These are phyloP conservation scores for Microctenopoma stevenorrisi DNA, from an alignment of 2,797 vertebrate genomes.

Conservation along the genomic window DNA sequence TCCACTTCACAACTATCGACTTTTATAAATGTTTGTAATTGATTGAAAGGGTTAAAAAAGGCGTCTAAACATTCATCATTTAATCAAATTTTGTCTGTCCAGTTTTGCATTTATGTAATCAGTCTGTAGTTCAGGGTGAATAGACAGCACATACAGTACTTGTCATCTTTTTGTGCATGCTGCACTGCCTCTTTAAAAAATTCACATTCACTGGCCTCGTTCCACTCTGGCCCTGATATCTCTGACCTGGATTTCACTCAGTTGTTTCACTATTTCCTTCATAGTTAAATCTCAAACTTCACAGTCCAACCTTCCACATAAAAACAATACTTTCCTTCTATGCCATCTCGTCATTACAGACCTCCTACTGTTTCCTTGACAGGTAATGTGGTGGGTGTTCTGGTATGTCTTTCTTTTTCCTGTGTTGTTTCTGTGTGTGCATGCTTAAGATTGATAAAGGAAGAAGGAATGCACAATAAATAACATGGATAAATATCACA, in stretches of 20 bases:
- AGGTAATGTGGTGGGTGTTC: neutral
- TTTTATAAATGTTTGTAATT: neutral
- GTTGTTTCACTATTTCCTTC: conserved; percentile 14
- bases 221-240: conserved; percentile 29
- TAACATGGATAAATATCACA: conserved; percentile 50
- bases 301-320: neutral
- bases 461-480: conserved; percentile 20
- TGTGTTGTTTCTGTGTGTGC: neutral
- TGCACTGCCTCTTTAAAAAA: neutral
- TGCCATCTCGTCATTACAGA: neutral
- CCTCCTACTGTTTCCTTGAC: conserved; percentile 9
- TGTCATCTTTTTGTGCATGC: neutral
- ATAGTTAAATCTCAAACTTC: conserved; percentile 14
- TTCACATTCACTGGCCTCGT: conserved; percentile 21
- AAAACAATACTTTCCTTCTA: conserved; percentile 10
- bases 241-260: conserved; percentile 42
- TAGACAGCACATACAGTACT: neutral
- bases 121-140: neutral
- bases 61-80: neutral
- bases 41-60: neutral
- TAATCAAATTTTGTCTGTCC: neutral
- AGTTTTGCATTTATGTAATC: neutral
- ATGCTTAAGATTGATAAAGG: conserved; percentile 11
- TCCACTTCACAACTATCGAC: neutral
- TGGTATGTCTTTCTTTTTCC: neutral